phyloP scores from a whole-genome alignment of 2,888 invertebrate species.

The Bombylius discolor region DNA sequence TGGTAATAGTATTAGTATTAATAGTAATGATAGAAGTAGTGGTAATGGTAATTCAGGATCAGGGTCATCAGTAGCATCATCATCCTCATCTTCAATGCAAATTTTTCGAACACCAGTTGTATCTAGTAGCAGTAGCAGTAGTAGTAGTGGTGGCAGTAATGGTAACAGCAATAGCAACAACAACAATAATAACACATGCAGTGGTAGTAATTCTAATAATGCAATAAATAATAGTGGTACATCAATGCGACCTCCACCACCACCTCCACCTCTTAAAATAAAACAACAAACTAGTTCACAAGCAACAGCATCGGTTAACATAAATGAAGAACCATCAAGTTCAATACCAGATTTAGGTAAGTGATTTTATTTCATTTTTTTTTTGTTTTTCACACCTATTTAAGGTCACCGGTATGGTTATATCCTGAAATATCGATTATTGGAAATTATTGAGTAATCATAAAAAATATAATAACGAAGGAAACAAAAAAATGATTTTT shows the following conservation, averaged over 20 bases:
- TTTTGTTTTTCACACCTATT: too few species aligned
- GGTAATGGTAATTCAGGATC: not conserved
- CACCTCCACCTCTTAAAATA: slow-evolving; percentile 35
- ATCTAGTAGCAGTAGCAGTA: slow-evolving; percentile 21
- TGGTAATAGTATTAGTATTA: not conserved
- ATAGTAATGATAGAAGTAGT: not conserved
- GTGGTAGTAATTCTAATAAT: not conserved
- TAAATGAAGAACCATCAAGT: slow-evolving; percentile 69
- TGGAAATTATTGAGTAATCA: too few species aligned
- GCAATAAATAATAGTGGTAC: slow-evolving; percentile 18
- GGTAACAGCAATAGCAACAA: not conserved
- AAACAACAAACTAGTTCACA: slow-evolving; percentile 16
- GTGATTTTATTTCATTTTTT: slow-evolving; percentile 25
- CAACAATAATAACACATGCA: not conserved
- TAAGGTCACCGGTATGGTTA: too few species aligned
- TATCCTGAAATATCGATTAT: too few species aligned
- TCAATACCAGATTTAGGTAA: slow-evolving; percentile 81
- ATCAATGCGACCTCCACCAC: slow-evolving; percentile 34
- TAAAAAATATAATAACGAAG: too few species aligned
- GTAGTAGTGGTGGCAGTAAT: too few species aligned
- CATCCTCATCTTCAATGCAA: not conserved
- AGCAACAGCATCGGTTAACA: slow-evolving; percentile 21
- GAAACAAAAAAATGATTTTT: too few species aligned
- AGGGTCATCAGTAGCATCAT: not conserved
- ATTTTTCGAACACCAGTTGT: slow-evolving; percentile 31